Evolutionary conservation across 2,888 invertebrate species (phyloP), one percentile per base, ranked within the genome.

Genomic region (Philhelius pedissequus): DNA sequence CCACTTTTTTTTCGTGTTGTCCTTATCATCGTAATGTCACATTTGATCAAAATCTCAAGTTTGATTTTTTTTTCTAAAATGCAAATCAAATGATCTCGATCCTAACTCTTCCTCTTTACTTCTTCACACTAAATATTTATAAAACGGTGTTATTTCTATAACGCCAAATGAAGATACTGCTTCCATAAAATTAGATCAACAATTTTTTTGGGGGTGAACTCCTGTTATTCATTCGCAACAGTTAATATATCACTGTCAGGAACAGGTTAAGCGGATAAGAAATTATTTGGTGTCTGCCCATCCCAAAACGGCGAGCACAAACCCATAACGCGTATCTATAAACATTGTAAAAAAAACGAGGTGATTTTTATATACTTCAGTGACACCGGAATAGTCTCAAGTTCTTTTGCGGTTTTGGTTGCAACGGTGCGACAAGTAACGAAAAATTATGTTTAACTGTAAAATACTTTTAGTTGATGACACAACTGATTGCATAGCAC

Each of bases 401-500:
- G 45, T 45, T 74, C 66, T 62, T 45, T 45, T 22, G 27, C 11
- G 32, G 43, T n/a, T 32, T 35, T 60, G 30, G 66, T 50, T 15
- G 66, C 60, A 80, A 69, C 60, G 68, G 68, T 52, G 45, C 45
- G 27, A 43, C 68, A 62, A 64, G 30, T 62, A 25, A 48, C 54
- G 4, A 71, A 64, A 73, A 79, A 68, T 62, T 25, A 50, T 58
- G 18, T 40, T 58, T n/a, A 74, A 75, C 75, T 45, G 74, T 80
- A 40, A 69, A 69, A 75, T 62, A 56, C 62, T 75, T 80, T 62
- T 81, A 70, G 64, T 15, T 27, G 15, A 76, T 71, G 70, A 76
- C 80, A 76, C 81, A 81, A 76, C 76, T 81, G 76, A 81, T 76
- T 81, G 76, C 81, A 74, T 76, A 56, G 64, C 76, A 52, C 5